Base-by-base conservation (phyloP, 2,797 vertebrate genomes). In the Cryptoblepharus egeriae region DNA sequence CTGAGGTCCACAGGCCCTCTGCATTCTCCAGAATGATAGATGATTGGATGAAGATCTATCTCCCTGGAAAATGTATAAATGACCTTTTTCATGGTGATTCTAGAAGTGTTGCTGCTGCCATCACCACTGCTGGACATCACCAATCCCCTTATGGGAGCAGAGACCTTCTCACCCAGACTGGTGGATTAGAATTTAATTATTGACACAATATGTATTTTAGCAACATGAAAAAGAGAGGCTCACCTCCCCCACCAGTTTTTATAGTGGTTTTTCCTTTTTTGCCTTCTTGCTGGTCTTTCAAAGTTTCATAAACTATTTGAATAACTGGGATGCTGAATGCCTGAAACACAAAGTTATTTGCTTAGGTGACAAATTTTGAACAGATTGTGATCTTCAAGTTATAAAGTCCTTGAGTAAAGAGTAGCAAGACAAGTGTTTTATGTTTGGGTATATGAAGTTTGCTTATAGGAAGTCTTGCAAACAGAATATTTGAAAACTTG, bases 311-410 rank as follows among this genome's bases (percentile, higher is more conserved):
- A 68, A 99, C 99, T 45, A 99, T 98, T 94, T 99, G 99, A 90
- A 99, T 99, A 88, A 99, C 96, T 20, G 99, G 99, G 90, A 99
- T 99, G 89, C 97, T 99, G 91, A 99, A 99, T 64, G 99, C 99
- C 98, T 99, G 64, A 74, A 89, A 84, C 0, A 1, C 45, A 63
- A 84, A 81, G 49, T 64, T 75, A 64, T 2, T 30, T 37, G 49
- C 55, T 75, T 75, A 67, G 37, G 26, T 30, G 24, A 67, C 20
- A 67, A 5, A 9, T 28, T 67, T n/a, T 67, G 32, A 74, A 68
- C 7, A 28, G 64, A 30, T 20, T 58, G 37, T 42, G 35, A 16
- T 28, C 39, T 77, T 24, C 15, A 11, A 35, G 22, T 3, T 57
- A 80, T 63, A n/a, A 75, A 30, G 12, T 49, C 58, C 24, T 55